Conservation (phyloP, 2,113 vertebrate genomes). For the Halichoerus grypus region DNA sequence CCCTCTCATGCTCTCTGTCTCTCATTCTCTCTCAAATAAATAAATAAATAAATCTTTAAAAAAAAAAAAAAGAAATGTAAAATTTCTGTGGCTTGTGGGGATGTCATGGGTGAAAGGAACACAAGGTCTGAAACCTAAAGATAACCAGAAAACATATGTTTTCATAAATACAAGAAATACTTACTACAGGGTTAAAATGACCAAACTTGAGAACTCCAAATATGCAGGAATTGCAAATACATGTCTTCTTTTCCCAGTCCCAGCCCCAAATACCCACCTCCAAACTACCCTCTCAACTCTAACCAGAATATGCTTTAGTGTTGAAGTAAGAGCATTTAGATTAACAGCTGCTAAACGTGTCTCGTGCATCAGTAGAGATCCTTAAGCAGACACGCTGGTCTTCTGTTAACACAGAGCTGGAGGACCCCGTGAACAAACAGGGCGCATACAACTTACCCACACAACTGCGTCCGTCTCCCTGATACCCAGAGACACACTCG, state of each 20-base stretch:
- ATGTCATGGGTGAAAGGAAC: background rate
- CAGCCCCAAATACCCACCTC: background rate
- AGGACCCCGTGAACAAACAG: background rate
- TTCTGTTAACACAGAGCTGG: background rate
- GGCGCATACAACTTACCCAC: slow-evolving; percentile 85
- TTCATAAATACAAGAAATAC: background rate
- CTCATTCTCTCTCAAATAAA: too few species aligned
- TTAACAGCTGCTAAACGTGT: background rate
- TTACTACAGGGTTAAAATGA: slow-evolving; percentile 8
- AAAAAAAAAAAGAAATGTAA: too few species aligned
- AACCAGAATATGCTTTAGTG: background rate
- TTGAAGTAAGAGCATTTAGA: background rate
- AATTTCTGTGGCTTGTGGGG: background rate
- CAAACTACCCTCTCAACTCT: background rate
- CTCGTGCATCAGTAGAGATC: background rate
- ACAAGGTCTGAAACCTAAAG: background rate
- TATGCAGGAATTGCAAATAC: background rate
- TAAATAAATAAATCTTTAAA: too few species aligned
- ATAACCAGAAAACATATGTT: background rate
- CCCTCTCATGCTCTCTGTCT: too few species aligned
- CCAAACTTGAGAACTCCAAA: slow-evolving; percentile 10
- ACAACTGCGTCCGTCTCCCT: slow-evolving; percentile 91
- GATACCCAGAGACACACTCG: slow-evolving; percentile 92
- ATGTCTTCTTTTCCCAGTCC: background rate
- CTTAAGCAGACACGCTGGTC: background rate